These are phyloP conservation scores for Lipophrys pholis DNA, from an alignment of 2,113 vertebrate species.

Conservation along the genomic window DNA sequence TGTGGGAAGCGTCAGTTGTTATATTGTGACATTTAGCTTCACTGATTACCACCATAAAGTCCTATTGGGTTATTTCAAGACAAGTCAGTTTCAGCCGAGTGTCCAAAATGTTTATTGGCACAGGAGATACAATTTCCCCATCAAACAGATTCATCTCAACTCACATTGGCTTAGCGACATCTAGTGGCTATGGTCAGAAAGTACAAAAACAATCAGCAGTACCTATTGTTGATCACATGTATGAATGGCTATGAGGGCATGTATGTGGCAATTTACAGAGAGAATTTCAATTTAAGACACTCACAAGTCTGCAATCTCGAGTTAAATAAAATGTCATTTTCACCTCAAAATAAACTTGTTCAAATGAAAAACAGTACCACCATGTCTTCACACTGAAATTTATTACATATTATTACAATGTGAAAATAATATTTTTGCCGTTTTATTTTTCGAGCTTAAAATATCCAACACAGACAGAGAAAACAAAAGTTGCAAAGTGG, in stretches of 20 bases:
- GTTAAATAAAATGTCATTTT: too few species aligned
- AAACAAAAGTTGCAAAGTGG: too few species aligned
- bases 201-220: conserved; percentile 1
- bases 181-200: conserved; percentile 44
- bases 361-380: too few species aligned
- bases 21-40: background rate
- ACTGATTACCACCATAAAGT: background rate
- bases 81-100: background rate
- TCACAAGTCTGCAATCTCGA: too few species aligned
- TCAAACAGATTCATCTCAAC: background rate
- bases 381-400: too few species aligned
- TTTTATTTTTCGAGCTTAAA: too few species aligned
- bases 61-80: background rate
- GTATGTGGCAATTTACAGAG: background rate
- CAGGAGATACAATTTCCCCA: background rate
- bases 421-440: too few species aligned
- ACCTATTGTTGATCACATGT: background rate
- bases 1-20: too few species aligned
- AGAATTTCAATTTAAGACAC: too few species aligned
- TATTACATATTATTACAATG: too few species aligned
- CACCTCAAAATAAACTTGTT: too few species aligned
- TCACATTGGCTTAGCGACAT: conserved; percentile 39
- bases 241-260: background rate
- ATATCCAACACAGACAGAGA: too few species aligned
- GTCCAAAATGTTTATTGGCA: background rate